Base-by-base conservation (phyloP, 2,888 invertebrate genomes). In the Euplexia lucipara region DNA sequence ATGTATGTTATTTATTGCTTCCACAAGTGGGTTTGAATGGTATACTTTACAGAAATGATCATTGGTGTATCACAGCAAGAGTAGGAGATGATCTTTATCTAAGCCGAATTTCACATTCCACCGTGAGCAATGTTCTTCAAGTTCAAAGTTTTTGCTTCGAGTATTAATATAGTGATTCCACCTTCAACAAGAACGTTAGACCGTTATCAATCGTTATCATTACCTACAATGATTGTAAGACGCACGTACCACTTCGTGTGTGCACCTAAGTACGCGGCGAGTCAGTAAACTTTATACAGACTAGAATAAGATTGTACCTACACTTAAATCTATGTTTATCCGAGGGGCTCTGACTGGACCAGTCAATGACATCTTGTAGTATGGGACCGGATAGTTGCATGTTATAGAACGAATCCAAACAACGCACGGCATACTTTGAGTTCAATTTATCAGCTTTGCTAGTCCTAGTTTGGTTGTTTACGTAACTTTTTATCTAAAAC, bases 281-380 rank as follows among this genome's bases (percentile, higher is more conserved):
- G 80, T 79, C 80, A 77, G 63, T 80, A 77, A 80, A 80, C 80
- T 82, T 80, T 80, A 64, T 64, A 59, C 63, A 73, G 16, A 57
- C 72, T 74, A 78, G 58, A 78, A 49, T 78, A 56, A 78, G 68
- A 73, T n/a, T 62, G 47, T 39, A 48, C 42, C 41, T 56, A 47
- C 59, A 65, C 59, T 26, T 76, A 65, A 70, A 56, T 76, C 71
- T 74, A 71, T 77, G 77, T 77, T 77, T 74, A 65, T 76, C 64
- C 58, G n/a, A 22, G 34, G 30, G 20, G n/a, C 44, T 30, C 58
- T 18, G 54, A 37, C 57, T 58, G 30, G 37, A 69, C 51, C 51
- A 52, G 73, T 35, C 74, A 73, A 56, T 51, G 62, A 76, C 70
- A 54, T 59, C 51, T 64, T 48, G 51, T 12, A 44, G 51, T 12